A percentile compares a stretch with the other conserved stretches of the same genome.
Evolutionary conservation across 92 coral and sea anemone genomes (phyloP).

Genomic region (Bergia sp.): DNA sequence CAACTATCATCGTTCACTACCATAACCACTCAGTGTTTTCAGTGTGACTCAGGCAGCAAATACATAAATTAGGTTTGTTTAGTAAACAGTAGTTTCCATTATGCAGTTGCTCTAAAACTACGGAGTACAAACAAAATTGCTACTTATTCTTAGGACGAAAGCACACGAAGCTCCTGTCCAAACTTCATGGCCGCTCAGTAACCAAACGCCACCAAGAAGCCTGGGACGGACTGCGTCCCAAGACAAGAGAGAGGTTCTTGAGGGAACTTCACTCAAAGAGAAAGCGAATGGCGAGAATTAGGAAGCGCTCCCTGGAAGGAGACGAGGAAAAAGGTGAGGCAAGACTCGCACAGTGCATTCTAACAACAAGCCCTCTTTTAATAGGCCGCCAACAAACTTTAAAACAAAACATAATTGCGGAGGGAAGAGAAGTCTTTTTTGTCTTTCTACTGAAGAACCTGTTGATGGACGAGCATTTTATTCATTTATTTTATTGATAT

Average conservation of each 20-base stretch:
- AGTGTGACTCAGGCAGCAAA: no score
- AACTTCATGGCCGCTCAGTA: constrained; percentile 21
- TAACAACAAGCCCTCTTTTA: not conserved
- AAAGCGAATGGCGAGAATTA: constrained; percentile 21
- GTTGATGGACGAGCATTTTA: no score
- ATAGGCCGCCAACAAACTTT: not conserved
- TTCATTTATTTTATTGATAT: no score
- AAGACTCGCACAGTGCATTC: not conserved
- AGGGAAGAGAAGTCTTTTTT: not conserved
- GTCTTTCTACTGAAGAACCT: not conserved
- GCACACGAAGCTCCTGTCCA: constrained; percentile 4
- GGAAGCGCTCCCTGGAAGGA: constrained; percentile 43
- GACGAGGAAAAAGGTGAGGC: constrained; percentile 7
- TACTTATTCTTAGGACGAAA: constrained; percentile 10
- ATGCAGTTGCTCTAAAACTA: not conserved
- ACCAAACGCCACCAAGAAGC: not conserved
- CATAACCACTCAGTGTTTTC: no score
- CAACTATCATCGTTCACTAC: no score
- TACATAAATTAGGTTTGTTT: no score
- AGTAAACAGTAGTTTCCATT: no score
- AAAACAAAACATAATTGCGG: no score
- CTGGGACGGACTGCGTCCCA: not conserved
- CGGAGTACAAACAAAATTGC: not conserved
- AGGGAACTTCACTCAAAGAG: constrained; percentile 26
- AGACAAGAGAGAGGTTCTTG: constrained; percentile 25